These are phyloP conservation scores for Psococerastis gibbosa DNA, from an alignment of 2,888 invertebrate species.

Conservation along the genomic window DNA sequence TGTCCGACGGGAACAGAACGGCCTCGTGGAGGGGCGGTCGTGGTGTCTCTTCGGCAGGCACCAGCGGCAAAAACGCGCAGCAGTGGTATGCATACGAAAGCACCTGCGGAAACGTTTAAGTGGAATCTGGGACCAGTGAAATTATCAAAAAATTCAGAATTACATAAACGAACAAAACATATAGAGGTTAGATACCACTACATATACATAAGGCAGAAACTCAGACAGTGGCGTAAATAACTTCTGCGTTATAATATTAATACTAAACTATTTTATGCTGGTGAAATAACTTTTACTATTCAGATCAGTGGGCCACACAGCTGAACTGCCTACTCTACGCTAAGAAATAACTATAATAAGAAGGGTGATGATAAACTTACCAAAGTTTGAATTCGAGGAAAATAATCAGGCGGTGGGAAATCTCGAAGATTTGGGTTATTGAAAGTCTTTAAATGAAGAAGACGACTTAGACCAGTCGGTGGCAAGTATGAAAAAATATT, in stretches of 20 bases:
- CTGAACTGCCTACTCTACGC: too few species aligned
- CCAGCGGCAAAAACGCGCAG: constrained; percentile 65
- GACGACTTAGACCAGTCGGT: constrained; percentile 53
- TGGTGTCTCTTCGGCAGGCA: constrained; percentile 31
- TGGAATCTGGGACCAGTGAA: too few species aligned
- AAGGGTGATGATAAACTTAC: constrained; percentile 1
- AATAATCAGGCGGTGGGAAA: constrained; percentile 70
- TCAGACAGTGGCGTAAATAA: too few species aligned
- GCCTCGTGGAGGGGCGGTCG: constrained; percentile 37
- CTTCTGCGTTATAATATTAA: too few species aligned
- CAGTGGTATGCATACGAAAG: constrained; percentile 93
- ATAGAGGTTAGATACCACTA: too few species aligned
- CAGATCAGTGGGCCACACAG: too few species aligned
- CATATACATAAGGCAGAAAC: too few species aligned
- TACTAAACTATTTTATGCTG: too few species aligned
- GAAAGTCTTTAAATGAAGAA: constrained; percentile 76
- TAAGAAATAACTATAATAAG: too few species aligned
- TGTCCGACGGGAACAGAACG: constrained; percentile 43
- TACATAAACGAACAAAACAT: too few species aligned
- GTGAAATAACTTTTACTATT: too few species aligned
- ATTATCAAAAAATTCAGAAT: too few species aligned
- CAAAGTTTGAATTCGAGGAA: constrained; percentile 54
- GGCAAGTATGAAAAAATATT: constrained; percentile 73
- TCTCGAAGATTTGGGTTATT: constrained; percentile 74
- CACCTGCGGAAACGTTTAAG: constrained; percentile 41